Conservation (phyloP, 2,888 invertebrate species). For the Stenchaetothrips biformis region DNA sequence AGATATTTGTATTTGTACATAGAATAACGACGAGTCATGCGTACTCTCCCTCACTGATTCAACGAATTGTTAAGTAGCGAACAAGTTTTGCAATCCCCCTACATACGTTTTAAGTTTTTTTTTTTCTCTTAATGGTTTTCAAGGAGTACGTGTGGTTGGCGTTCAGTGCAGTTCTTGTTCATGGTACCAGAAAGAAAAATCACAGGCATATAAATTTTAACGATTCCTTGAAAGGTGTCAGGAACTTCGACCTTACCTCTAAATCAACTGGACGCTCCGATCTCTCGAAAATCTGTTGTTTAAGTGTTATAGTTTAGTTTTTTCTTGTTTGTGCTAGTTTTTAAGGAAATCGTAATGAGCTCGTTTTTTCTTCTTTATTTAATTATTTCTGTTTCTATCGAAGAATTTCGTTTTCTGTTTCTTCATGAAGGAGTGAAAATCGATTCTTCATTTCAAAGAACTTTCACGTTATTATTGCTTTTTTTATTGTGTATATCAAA, state of each 20-base stretch:
- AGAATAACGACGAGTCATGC: background rate
- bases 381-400: background rate
- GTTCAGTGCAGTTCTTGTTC: background rate
- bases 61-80: too few species aligned
- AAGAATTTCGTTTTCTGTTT: background rate
- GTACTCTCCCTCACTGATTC: too few species aligned
- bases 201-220: background rate
- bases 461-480: background rate
- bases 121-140: too few species aligned
- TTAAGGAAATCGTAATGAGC: background rate
- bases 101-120: too few species aligned
- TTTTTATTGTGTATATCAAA: slow-evolving; percentile 5
- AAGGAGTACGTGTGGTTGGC: background rate
- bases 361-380: slow-evolving; percentile 5
- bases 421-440: too few species aligned
- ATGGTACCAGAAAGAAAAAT: background rate
- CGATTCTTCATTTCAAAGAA: background rate
- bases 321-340: slow-evolving; percentile 17
- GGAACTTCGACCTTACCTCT: background rate
- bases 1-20: slow-evolving; percentile 11
- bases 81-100: too few species aligned
- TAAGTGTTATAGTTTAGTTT: slow-evolving; percentile 22
- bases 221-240: background rate
- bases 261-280: background rate
- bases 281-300: slow-evolving; percentile 14